Conservation (phyloP, 2,113 vertebrate genomes). For the Podarcis muralis region DNA sequence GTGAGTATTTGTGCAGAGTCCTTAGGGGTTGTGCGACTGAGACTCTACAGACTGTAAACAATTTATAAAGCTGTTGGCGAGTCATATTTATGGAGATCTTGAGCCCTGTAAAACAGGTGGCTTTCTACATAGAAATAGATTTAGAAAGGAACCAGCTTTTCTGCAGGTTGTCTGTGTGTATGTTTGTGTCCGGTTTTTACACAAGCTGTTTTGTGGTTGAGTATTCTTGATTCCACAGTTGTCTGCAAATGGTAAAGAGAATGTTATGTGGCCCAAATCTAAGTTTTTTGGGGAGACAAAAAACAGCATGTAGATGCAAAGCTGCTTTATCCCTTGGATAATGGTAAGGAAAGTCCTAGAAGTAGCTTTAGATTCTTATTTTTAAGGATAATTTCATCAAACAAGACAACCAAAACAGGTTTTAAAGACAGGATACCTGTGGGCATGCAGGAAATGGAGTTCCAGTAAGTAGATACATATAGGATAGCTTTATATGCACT, state of each 20-base stretch:
- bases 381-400: neutral
- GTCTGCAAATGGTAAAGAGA: conserved; percentile 1
- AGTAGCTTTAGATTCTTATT: neutral
- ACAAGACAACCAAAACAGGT: neutral
- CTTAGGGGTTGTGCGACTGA: conserved; percentile 31
- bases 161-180: neutral
- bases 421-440: neutral
- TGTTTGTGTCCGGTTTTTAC: neutral
- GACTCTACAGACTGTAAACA: conserved; percentile 27
- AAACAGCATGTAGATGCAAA: neutral
- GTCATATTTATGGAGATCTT: conserved; percentile 51
- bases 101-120: conserved; percentile 25
- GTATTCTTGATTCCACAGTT: neutral
- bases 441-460: neutral
- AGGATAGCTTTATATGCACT: no score
- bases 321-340: neutral
- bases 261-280: neutral
- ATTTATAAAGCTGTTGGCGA: conserved; percentile 48
- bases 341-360: neutral
- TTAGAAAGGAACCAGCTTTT: neutral
- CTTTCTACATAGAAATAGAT: neutral
- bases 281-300: no score
- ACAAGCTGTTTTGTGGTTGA: neutral
- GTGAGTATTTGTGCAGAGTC: conserved; percentile 39
- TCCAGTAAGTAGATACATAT: neutral